Evolutionary conservation across 2,888 invertebrate species (phyloP).

Genomic region (Odontomyia ornata): DNA sequence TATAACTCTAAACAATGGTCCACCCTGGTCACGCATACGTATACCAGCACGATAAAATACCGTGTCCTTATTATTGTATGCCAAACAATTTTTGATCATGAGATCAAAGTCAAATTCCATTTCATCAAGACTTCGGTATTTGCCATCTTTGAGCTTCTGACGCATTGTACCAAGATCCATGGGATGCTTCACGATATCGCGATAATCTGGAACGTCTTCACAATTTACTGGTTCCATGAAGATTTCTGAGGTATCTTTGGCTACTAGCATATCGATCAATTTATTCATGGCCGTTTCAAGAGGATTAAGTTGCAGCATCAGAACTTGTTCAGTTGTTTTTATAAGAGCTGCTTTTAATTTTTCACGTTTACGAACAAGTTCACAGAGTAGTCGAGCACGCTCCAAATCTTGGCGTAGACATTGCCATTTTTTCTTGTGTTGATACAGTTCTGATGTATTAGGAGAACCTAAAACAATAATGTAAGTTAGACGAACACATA

Average conservation of each 20-base stretch:
- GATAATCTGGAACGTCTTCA: constrained; percentile 90
- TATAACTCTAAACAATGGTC: constrained; percentile 79
- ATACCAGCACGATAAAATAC: constrained; percentile 91
- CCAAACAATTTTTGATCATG: constrained; percentile 96
- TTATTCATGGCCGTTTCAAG: constrained; percentile 80
- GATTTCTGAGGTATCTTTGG: constrained; percentile 84
- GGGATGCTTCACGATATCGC: constrained; percentile 81
- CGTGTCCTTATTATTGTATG: constrained; percentile 94
- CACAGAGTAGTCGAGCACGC: constrained; percentile 88
- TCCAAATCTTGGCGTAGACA: constrained; percentile 93
- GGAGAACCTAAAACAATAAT: constrained; percentile 63
- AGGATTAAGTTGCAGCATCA: constrained; percentile 83
- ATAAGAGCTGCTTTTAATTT: constrained; percentile 90
- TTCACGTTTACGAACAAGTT: constrained; percentile 94
- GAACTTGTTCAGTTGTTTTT: constrained; percentile 80
- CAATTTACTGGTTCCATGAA: constrained; percentile 93
- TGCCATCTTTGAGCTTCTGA: constrained; percentile 73
- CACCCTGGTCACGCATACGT: constrained; percentile 89
- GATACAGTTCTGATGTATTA: constrained; percentile 79
- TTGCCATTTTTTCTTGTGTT: constrained; percentile 93
- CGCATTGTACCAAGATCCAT: constrained; percentile 94
- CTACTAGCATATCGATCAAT: constrained; percentile 78
- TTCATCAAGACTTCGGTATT: constrained; percentile 77
- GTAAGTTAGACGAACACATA: too few species aligned
- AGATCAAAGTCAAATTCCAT: constrained; percentile 90